Conservation (phyloP, 2,888 invertebrate genomes). For the Leucania comma region DNA sequence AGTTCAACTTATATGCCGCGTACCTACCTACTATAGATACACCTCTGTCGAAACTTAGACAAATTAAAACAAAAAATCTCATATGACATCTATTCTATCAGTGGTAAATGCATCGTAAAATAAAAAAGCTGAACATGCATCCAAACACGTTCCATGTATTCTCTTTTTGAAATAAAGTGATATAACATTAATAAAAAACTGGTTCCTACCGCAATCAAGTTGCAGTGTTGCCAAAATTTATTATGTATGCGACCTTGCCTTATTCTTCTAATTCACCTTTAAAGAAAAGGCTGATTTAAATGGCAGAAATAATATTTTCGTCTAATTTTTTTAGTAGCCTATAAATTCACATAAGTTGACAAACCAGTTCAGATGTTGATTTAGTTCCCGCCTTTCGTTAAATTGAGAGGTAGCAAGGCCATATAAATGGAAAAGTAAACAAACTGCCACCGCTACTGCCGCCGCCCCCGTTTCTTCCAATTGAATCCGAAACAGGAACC, state of each 20-base stretch:
- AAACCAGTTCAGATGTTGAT: constrained; percentile 39
- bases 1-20: too few relatives aligned
- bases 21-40: not conserved
- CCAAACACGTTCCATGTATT: not conserved
- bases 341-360: not conserved
- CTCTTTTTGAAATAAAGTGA: not conserved
- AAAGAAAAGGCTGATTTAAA: not conserved
- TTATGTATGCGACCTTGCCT: not conserved
- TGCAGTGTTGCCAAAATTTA: constrained; percentile 1
- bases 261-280: not conserved
- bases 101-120: not conserved
- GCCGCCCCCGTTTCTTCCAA: too few relatives aligned
- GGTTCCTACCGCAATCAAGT: not conserved
- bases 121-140: constrained; percentile 2
- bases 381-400: constrained; percentile 39
- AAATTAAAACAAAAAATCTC: not conserved
- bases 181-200: constrained; percentile 7
- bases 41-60: too few relatives aligned
- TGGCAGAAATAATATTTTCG: not conserved
- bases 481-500: too few relatives aligned
- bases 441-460: constrained; percentile 3
- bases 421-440: constrained; percentile 37
- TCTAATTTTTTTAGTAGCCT: not conserved
- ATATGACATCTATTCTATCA: not conserved
- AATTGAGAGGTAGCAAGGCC: constrained; percentile 41